These are phyloP conservation scores for Pseudomyrmex dendroicus DNA, from an alignment of 1,140 invertebrate species.

Conservation along the genomic window DNA sequence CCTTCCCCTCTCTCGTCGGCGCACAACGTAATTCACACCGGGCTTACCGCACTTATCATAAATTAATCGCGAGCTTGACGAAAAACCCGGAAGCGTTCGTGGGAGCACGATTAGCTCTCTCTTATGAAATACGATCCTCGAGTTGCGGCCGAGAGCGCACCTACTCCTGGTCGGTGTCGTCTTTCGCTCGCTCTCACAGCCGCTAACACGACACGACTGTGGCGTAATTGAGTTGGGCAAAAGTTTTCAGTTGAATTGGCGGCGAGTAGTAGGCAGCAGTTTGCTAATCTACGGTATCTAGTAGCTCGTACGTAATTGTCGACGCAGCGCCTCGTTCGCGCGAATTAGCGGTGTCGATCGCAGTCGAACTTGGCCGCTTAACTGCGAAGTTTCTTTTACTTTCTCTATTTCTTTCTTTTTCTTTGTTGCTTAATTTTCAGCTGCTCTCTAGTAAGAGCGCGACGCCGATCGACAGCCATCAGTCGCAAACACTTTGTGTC, in stretches of 20 bases:
- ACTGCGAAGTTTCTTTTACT: not conserved
- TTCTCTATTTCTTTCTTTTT: not conserved
- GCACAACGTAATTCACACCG: conserved; percentile 49
- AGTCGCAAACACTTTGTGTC: conserved; percentile 54
- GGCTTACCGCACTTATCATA: conserved; percentile 64
- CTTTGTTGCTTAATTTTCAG: conserved; percentile 6
- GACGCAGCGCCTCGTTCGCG: not conserved
- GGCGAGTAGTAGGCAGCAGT: conserved; percentile 4
- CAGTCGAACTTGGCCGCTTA: conserved; percentile 15
- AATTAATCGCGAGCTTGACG: conserved; percentile 61
- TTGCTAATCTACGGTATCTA: not conserved
- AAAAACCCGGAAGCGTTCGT: conserved; percentile 6
- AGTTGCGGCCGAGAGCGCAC: conserved; percentile 31
- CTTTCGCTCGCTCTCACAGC: conserved; percentile 42
- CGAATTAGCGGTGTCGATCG: conserved; percentile 16
- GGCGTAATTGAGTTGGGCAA: conserved; percentile 52
- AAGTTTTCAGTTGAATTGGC: conserved; percentile 42
- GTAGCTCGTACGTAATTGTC: not conserved
- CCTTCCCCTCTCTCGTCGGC: not conserved
- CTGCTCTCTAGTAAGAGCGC: conserved; percentile 15
- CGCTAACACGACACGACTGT: conserved; percentile 20
- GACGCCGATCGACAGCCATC: conserved; percentile 52
- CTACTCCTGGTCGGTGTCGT: conserved; percentile 42
- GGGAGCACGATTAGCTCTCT: conserved; percentile 24
- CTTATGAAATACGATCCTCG: conserved; percentile 30